Conservation (phyloP, 2,113 vertebrate genomes). For the Saguinus imperator region DNA sequence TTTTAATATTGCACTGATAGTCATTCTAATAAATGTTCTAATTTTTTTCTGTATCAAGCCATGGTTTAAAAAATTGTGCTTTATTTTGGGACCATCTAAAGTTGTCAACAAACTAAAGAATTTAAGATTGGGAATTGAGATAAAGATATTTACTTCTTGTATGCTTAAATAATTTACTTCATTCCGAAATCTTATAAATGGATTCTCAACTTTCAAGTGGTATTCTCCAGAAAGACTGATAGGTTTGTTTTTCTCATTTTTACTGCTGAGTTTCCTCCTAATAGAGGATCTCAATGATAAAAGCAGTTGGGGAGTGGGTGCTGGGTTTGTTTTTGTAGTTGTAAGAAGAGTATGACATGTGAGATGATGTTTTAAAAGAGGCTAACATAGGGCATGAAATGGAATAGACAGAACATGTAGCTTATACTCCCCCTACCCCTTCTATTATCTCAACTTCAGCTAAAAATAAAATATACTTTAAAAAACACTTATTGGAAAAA, state of each 20-base stretch:
- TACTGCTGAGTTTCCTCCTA: background rate
- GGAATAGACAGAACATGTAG: background rate
- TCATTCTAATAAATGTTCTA: background rate
- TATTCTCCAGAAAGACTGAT: constrained; percentile 26
- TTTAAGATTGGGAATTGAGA: background rate
- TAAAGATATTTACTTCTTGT: background rate
- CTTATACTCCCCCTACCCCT: background rate
- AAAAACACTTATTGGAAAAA: constrained; percentile 8
- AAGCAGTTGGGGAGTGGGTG: background rate
- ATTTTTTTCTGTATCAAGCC: background rate
- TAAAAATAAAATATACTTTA: constrained; percentile 15
- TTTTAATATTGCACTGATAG: background rate
- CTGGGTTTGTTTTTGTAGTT: constrained; percentile 26
- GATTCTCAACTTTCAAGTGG: background rate
- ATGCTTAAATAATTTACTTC: background rate
- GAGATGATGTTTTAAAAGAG: background rate
- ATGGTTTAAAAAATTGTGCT: background rate
- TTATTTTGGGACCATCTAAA: constrained; percentile 26
- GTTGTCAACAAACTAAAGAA: background rate
- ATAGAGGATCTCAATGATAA: constrained; percentile 16
- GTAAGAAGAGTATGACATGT: background rate
- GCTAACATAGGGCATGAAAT: background rate
- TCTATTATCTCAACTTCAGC: background rate
- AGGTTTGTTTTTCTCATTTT: background rate
- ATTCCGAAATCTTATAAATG: background rate